Evolutionary conservation across 37 sponge, comb jelly and placozoan species (phyloP).

Genomic region (Diacarnus erythraeanus): DNA sequence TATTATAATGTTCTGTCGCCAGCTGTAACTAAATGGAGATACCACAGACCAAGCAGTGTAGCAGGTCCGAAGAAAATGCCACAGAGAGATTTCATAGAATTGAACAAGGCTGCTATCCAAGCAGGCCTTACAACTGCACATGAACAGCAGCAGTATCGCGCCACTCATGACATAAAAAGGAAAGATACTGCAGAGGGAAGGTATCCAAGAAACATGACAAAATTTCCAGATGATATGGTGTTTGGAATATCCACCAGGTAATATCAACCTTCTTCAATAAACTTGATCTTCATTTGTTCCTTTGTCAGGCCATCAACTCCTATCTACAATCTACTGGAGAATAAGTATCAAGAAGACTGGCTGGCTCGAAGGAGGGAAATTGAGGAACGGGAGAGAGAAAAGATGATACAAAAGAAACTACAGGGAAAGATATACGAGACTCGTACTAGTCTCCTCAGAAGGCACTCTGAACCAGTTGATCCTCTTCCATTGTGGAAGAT

Average conservation of each 20-base stretch:
- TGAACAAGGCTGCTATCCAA: constrained; percentile 76
- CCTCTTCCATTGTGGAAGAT: constrained; percentile 77
- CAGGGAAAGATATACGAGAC: constrained; percentile 79
- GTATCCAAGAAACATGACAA: not conserved
- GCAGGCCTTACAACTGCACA: constrained; percentile 87
- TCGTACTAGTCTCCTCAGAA: constrained; percentile 71
- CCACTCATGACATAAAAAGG: constrained; percentile 78
- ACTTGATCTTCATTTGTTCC: not conserved
- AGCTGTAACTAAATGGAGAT: constrained; percentile 70
- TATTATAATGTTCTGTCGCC: not conserved
- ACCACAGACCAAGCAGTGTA: constrained; percentile 6
- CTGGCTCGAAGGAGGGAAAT: constrained; percentile 53
- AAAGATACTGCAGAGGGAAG: constrained; percentile 26
- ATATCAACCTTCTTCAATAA: not conserved
- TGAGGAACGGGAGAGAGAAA: constrained; percentile 38
- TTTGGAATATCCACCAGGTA: constrained; percentile 86
- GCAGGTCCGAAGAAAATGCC: constrained; percentile 25
- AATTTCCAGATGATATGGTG: constrained; percentile 54
- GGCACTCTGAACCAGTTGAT: constrained; percentile 75
- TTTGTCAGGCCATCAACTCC: constrained; percentile 84
- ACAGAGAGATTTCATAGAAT: constrained; percentile 78
- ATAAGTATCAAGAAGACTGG: constrained; percentile 84
- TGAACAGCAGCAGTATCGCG: constrained; percentile 85
- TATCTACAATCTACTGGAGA: constrained; percentile 74
- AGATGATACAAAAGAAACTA: constrained; percentile 46